Base-by-base conservation (phyloP, 2,888 invertebrate species). In the Colostygia pectinataria region DNA sequence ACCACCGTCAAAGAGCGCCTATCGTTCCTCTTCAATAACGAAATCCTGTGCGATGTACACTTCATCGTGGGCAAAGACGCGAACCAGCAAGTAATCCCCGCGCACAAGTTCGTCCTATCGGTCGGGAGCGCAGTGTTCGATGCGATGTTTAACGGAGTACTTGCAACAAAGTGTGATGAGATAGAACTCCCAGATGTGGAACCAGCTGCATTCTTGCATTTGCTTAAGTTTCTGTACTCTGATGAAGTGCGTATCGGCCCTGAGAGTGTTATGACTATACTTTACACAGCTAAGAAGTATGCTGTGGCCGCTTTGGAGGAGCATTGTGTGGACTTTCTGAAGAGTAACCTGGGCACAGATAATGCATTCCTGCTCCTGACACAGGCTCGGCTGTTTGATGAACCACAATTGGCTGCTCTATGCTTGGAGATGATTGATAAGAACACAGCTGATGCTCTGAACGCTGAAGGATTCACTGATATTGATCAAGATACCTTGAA, bases 211-310 rank as follows among this genome's bases (percentile, higher is more conserved):
- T 96, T 97, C 74, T 78, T 95, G 31, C 94, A 95, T 53, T 90
- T 96, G 41, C 85, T 96, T 28, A 92, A 91, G 75, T 94, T 93
- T 78, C 83, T 94, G 42, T 96, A 96, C 72, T 94, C 96, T 0
- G 96, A 97, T 83, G 95, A 96, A 73, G 95, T 96, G 7, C 92
- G 94, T 50, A 95, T 97, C 63, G 95, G 94, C 5, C 95, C 96
- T 0, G 96, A 96, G 71, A 95, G 94, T 69, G 96, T 97, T 1
- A 96, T 96, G 96, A 94, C 95, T 1, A 96, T 96, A 0, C 77
- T 97, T 38, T 97, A 97, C 66, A 95, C 96, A 0, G 96, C 96
- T 4, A 96, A 96, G 68, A 96, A 97, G 66, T 97, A 97, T 83
- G 96, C 95, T 1, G 95, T 97, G 0, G 95, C 95, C 0, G 95